A percentile compares a stretch with the other conserved stretches of the same genome.
Evolutionary conservation across 2,888 invertebrate genomes (phyloP).

Genomic region (Aleiodes alternator): DNA sequence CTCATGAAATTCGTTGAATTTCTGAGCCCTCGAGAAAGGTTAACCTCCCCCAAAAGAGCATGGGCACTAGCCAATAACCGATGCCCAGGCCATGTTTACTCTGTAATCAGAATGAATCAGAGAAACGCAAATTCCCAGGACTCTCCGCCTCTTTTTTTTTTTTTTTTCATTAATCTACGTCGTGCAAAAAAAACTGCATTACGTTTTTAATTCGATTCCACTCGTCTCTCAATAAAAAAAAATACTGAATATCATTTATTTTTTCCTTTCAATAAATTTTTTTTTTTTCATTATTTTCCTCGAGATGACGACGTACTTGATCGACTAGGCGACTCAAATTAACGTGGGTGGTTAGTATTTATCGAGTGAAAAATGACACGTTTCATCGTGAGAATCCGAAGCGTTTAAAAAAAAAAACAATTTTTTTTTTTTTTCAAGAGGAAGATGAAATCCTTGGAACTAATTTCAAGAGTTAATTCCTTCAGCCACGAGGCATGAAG

Average conservation of each 20-base stretch:
- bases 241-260: background rate
- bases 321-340: background rate
- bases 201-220: too few relatives aligned
- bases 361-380: slow-evolving; percentile 31
- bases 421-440: background rate
- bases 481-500: slow-evolving; percentile 36
- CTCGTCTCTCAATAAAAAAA: too few relatives aligned
- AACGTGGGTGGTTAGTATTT: slow-evolving; percentile 23
- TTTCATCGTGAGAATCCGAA: slow-evolving; percentile 7
- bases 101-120: too few relatives aligned
- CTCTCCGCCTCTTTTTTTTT: too few relatives aligned
- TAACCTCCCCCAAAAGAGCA: background rate
- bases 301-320: background rate
- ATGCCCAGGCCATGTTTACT: too few relatives aligned
- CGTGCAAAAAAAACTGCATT: too few relatives aligned
- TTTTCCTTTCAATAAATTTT: background rate
- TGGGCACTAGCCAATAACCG: background rate
- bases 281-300: background rate
- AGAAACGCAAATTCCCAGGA: too few relatives aligned
- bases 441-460: background rate
- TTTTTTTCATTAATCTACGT: too few relatives aligned
- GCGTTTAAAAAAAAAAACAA: background rate
- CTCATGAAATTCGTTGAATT: slow-evolving; percentile 7
- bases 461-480: slow-evolving; percentile 32
- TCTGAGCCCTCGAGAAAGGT: background rate